Percentiles rank a stretch among this genome's conserved stretches.
Conservation (phyloP, 1,140 invertebrate species). For the Drosophila cardini region DNA sequence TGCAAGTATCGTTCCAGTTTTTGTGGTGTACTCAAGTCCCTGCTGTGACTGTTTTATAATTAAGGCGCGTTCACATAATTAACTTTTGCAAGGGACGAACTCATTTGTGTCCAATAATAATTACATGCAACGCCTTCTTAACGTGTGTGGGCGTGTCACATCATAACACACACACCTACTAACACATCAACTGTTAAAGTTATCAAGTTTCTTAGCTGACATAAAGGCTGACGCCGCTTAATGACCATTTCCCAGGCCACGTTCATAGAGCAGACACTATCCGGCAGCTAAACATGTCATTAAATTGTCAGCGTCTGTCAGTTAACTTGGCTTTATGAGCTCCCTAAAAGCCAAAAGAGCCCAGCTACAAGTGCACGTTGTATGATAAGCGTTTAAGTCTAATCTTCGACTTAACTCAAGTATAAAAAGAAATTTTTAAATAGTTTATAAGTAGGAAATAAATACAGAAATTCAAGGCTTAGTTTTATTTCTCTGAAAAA, state of each 20-base stretch:
- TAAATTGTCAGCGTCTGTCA: slow-evolving; percentile 34
- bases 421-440: too few species aligned
- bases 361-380: background rate
- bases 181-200: slow-evolving; percentile 15
- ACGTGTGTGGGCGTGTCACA: slow-evolving; percentile 29
- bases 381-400: slow-evolving; percentile 7
- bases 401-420: background rate
- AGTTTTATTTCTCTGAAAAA: background rate
- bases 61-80: slow-evolving; percentile 44
- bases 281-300: slow-evolving; percentile 34
- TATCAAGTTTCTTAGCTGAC: slow-evolving; percentile 46
- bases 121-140: slow-evolving; percentile 2
- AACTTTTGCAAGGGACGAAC: slow-evolving; percentile 44
- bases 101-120: slow-evolving; percentile 35
- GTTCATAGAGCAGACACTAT: slow-evolving; percentile 14
- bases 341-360: slow-evolving; percentile 1
- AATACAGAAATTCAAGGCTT: too few species aligned
- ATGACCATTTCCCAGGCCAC: slow-evolving; percentile 34
- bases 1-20: background rate
- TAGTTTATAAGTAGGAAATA: too few species aligned
- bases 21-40: background rate
- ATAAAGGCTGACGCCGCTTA: slow-evolving; percentile 22
- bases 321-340: slow-evolving; percentile 22
- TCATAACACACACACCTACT: background rate
- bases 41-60: slow-evolving; percentile 32